Base-by-base conservation (phyloP, 2,797 vertebrate genomes). In the Mormyrus proboscirostris region DNA sequence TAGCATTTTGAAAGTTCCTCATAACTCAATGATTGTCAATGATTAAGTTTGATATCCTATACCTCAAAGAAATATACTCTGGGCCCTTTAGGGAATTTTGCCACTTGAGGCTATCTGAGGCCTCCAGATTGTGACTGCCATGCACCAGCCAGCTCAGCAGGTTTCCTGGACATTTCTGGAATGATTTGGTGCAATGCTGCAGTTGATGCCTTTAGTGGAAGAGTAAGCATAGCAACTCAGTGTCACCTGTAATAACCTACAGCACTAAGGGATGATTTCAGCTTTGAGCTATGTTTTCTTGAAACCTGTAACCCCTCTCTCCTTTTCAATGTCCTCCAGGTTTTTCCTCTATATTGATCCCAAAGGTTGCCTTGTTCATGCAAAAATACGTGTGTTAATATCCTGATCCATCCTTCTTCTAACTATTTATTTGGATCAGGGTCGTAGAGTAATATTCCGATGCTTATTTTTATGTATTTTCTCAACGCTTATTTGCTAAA, bases 301-400 rank as follows among this genome's bases (percentile, higher is more conserved):
- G 47, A 55, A 29, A 50, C 51, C 51, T 55, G 10, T 29, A 14
- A 50, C 50, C 47, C 19, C 41, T 2, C 10, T 53, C 12, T 19
- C 51, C 84, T 53, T 25, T 88, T 62, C 53, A 89, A 8, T 90
- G 38, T 89, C 88, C 85, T 88, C 89, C 47, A 86, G 8, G 53
- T n/a, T 62, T 76, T 88, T 14, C 69, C 1, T 9, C 25, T 82
- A 19, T 53, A 49, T 88, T 89, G 89, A 91, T 90, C 69, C 85
- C 41, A 69, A 69, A n/a, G 29, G 89, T 51, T 88, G 50, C 55
- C 86, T 57, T 62, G 73, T 73, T 82, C 16, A 16, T 38, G 47
- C 25, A 55, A 57, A 82, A 83, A 90, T 69, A 91, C 79, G 90
- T 69, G 85, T 91, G 89, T 92, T 90, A 91, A 92, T 93, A 92